Evolutionary conservation across 1,140 invertebrate species (phyloP).

Genomic region (Pseudachorutes palmiensis): DNA sequence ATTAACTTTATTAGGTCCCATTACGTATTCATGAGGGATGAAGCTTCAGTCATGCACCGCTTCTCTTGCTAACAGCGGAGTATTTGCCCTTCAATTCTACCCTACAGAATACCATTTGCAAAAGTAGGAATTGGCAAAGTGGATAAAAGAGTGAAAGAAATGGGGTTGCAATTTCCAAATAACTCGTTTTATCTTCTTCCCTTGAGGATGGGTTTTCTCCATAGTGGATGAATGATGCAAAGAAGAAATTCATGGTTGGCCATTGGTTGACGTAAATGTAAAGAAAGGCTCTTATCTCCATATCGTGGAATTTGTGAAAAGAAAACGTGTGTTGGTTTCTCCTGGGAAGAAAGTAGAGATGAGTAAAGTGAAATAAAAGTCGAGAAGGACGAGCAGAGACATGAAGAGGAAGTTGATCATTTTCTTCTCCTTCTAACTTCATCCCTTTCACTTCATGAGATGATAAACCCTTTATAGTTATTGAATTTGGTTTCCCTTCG

Average conservation of each 20-base stretch:
- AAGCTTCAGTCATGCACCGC: background rate
- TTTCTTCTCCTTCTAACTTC: background rate
- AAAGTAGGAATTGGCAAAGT: slow-evolving; percentile 1
- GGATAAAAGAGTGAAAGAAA: background rate
- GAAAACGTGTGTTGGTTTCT: background rate
- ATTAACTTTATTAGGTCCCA: slow-evolving; percentile 5
- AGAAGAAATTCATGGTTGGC: too few relatives aligned
- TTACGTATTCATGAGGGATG: slow-evolving; percentile 6
- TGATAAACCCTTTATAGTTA: slow-evolving; percentile 29
- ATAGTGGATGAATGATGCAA: too few relatives aligned
- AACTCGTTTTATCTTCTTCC: background rate
- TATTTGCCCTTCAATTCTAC: background rate
- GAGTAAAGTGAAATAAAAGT: background rate
- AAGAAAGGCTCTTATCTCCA: background rate
- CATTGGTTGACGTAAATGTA: background rate
- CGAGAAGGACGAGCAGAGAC: background rate
- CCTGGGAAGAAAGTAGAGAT: background rate
- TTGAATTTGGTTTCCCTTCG: slow-evolving; percentile 23
- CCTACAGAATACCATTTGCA: slow-evolving; percentile 1
- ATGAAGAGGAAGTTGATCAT: slow-evolving; percentile 5
- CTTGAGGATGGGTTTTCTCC: too few relatives aligned
- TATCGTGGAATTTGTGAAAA: background rate
- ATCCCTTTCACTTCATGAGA: slow-evolving; percentile 16
- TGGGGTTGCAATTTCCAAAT: background rate
- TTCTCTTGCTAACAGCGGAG: background rate